Evolutionary conservation across 2,113 vertebrate species (phyloP).

Genomic region (Chroicocephalus ridibundus): DNA sequence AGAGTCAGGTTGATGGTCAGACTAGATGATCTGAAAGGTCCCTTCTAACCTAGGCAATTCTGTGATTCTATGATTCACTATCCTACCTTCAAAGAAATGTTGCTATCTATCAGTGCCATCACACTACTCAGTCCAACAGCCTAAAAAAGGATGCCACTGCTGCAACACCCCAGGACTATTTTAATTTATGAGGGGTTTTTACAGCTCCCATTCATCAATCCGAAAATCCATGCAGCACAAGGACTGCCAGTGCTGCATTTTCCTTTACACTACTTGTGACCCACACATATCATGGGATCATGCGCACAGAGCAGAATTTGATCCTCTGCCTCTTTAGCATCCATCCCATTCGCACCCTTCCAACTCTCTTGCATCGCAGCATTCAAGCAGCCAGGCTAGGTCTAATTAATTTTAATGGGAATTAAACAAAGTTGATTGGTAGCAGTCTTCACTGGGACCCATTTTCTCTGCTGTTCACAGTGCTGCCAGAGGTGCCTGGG

Average conservation of each 20-base stretch:
- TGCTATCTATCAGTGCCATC: background rate
- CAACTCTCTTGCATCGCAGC: background rate
- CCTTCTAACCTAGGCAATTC: no score
- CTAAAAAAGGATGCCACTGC: background rate
- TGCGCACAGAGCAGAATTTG: background rate
- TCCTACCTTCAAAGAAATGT: background rate
- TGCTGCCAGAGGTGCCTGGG: background rate
- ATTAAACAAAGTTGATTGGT: background rate
- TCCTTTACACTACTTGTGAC: background rate
- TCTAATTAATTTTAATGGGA: background rate
- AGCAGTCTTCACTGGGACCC: background rate
- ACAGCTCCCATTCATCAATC: background rate
- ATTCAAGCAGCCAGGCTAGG: background rate
- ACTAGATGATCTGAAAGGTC: no score
- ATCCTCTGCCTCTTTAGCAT: background rate
- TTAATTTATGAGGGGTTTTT: background rate
- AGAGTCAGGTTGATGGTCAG: no score
- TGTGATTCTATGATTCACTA: no score
- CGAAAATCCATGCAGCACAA: background rate
- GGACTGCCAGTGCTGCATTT: background rate
- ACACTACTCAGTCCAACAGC: background rate
- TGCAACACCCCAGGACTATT: background rate
- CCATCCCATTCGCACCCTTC: background rate
- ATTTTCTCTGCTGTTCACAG: background rate
- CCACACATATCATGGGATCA: rapidly evolving